Evolutionary conservation across 2,113 vertebrate genomes (phyloP), one percentile per base, ranked within the genome.

Genomic region (Junco hyemalis): DNA sequence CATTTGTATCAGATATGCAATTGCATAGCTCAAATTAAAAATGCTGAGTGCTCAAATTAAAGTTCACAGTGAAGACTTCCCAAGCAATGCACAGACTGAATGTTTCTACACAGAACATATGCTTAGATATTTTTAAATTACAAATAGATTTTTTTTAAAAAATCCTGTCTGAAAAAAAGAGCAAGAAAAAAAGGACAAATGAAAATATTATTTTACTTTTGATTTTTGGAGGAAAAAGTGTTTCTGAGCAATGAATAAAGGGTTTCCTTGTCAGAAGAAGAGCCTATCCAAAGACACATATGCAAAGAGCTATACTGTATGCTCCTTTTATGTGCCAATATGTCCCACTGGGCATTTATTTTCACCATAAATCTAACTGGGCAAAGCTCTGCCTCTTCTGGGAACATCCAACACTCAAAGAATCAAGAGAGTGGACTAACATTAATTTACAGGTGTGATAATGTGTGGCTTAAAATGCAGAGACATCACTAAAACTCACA

Each of bases 1-100:
- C 28, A 76, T 82, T 76, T 72, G n/a, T 91, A 79, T 79, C 44
- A 94, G 86, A 95, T 23, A 14, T 59, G 59, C 66, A 86, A 82
- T 21, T 22, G 63, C 59, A 90, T 8, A 47, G 68, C 74, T 90
- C 60, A 64, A 47, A 80, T 90, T 80, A 88, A 90, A 92, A 86
- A 88, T 3, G 88, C 79, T 93, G 95, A 88, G 63, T 51, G 54
- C 64, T 82, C 78, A 77, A 56, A 95, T 71, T 74, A n/a, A 87
- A 84, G 80, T 76, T 76, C 73, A 65, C 26, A 45, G 54, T 20
- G 47, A 83, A 79, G 91, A 93, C 53, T 12, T 89, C 69, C 60
- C 0, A 0, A 92, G 61, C 16, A 87, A 57, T 15, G 28, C 60
- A 81, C 15, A 84, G 31, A 78, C 44, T 18, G 36, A 84, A 60